phyloP scores from a whole-genome alignment of 2,888 invertebrate genomes.

The Aquatica leii region DNA sequence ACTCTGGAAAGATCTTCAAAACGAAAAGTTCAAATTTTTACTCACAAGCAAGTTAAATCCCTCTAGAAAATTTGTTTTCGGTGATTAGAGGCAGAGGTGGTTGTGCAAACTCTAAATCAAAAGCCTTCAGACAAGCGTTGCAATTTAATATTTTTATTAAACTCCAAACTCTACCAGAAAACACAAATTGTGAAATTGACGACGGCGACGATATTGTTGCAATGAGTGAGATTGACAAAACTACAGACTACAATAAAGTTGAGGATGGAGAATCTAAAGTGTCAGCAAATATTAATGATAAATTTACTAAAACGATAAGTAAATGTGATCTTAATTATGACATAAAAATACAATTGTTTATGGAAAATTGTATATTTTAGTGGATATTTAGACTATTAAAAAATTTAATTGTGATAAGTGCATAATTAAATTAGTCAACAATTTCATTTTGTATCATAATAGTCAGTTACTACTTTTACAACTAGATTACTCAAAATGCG shows the following conservation, averaged over 20 bases:
- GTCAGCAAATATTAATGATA: too few species aligned
- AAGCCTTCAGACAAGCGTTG: conserved; percentile 1
- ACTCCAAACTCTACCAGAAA: not conserved
- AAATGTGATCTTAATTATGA: not conserved
- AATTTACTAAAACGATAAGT: too few species aligned
- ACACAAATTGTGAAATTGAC: not conserved
- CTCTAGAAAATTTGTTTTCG: not conserved
- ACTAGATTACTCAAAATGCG: too few species aligned
- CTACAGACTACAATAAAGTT: too few species aligned
- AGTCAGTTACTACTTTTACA: too few species aligned
- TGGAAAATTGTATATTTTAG: conserved; percentile 1
- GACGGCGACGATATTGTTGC: not conserved
- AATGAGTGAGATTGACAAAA: too few species aligned
- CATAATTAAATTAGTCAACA: too few species aligned
- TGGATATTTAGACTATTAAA: conserved; percentile 1
- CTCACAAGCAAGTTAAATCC: not conserved
- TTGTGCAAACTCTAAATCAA: not conserved
- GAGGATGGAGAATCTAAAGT: too few species aligned
- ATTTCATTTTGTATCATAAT: too few species aligned
- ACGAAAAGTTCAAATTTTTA: conserved; percentile 1
- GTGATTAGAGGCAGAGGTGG: not conserved
- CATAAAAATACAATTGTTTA: not conserved
- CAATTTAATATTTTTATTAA: conserved; percentile 10
- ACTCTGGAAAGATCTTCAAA: not conserved
- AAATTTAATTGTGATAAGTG: too few species aligned